phyloP scores from a whole-genome alignment of 2,797 vertebrate genomes.

The Petrocephalus sullivani region DNA sequence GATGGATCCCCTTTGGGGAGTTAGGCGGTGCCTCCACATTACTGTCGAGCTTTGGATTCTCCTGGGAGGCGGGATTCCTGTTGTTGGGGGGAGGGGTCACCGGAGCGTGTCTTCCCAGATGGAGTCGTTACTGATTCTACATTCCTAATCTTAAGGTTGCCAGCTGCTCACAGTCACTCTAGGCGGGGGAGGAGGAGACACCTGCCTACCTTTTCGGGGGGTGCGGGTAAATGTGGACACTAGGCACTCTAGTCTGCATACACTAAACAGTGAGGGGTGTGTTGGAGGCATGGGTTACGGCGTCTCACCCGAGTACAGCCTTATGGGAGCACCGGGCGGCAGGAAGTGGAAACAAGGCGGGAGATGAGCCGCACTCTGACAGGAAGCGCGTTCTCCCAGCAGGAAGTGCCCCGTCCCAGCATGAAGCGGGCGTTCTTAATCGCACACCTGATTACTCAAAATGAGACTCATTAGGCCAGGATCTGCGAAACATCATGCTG shows the following conservation, averaged over 20 bases:
- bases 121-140: constrained; percentile 50
- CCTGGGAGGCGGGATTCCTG: constrained; percentile 28
- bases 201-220: constrained; percentile 20
- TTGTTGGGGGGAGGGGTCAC: background rate
- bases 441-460: background rate
- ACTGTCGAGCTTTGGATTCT: constrained; percentile 44
- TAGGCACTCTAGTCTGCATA: background rate
- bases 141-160: constrained; percentile 48
- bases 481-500: background rate
- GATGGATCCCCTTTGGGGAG: background rate
- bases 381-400: background rate
- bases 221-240: background rate
- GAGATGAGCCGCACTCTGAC: background rate
- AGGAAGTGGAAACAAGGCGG: background rate
- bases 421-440: background rate
- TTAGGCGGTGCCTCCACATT: background rate
- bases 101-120: constrained; percentile 45
- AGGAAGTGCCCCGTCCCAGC: background rate
- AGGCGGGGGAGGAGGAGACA: background rate
- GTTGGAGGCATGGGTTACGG: background rate
- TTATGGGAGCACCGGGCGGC: background rate
- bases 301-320: background rate
- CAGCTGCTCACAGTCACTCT: constrained; percentile 34
- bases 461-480: background rate
- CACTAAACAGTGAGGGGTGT: background rate